Percentiles rank a stretch among this genome's conserved stretches.
Evolutionary conservation across 2,113 vertebrate species (phyloP).

Genomic region (Anoura caudifer): DNA sequence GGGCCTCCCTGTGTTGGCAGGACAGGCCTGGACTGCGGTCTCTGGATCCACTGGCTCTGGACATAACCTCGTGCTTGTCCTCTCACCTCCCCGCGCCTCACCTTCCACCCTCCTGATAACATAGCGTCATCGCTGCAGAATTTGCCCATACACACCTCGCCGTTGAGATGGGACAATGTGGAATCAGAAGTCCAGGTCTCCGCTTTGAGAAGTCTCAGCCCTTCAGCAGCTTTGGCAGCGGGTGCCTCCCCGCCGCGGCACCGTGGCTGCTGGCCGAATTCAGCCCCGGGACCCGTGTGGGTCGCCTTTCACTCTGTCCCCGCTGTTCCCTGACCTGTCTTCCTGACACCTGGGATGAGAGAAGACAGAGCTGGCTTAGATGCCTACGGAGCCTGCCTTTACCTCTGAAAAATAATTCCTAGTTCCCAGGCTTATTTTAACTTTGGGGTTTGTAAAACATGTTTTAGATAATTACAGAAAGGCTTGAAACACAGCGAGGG

Average conservation of each 20-base stretch:
- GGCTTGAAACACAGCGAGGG: not conserved
- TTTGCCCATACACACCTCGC: not conserved
- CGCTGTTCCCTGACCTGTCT: not conserved
- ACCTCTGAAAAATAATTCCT: not conserved
- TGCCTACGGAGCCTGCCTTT: not conserved
- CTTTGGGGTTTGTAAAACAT: not conserved
- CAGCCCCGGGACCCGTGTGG: not conserved
- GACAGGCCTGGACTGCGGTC: not conserved
- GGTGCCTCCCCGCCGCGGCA: not conserved
- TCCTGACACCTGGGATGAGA: not conserved
- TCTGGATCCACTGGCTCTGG: not conserved
- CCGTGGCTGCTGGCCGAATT: not conserved
- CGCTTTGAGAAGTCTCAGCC: not conserved
- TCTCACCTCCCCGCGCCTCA: too few relatives aligned
- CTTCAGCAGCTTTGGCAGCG: not conserved
- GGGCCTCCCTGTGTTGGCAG: fast-evolving
- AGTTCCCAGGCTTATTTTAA: not conserved
- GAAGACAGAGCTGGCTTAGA: not conserved
- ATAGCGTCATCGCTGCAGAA: not conserved
- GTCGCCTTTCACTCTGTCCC: not conserved
- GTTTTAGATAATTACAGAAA: not conserved
- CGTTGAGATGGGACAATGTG: not conserved
- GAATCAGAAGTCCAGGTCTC: not conserved
- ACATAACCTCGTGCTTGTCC: not conserved
- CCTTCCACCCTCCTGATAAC: not conserved